phyloP scores from a whole-genome alignment of 2,888 invertebrate species.

The Nasonia oneida region DNA sequence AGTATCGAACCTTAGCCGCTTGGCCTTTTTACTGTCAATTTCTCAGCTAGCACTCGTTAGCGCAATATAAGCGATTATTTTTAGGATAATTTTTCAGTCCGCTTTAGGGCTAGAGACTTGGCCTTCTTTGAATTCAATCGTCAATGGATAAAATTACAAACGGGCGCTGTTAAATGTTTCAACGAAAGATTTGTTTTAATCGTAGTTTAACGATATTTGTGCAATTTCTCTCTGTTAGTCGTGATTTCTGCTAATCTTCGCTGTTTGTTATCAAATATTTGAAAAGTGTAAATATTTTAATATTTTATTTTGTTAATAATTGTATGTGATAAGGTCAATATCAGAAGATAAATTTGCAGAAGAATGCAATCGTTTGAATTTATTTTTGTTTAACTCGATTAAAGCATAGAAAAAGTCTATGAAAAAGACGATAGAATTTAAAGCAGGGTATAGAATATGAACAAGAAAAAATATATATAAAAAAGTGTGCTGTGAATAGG shows the following conservation, averaged over 20 bases:
- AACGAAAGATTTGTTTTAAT: neutral
- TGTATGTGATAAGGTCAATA: neutral
- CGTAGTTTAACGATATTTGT: neutral
- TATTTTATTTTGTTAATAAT: neutral
- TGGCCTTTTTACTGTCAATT: constrained; percentile 60
- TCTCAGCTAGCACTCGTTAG: constrained; percentile 52
- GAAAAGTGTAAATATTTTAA: neutral
- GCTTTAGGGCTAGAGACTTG: constrained; percentile 26
- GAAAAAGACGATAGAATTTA: constrained; percentile 48
- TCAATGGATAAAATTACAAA: neutral
- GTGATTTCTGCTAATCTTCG: neutral
- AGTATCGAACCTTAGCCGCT: constrained; percentile 54
- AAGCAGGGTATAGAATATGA: constrained; percentile 27
- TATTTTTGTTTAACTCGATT: neutral
- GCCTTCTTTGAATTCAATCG: constrained; percentile 59
- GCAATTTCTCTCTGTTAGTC: neutral
- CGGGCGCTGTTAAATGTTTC: neutral
- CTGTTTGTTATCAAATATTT: neutral
- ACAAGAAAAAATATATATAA: constrained; percentile 39
- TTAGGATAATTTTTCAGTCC: constrained; percentile 48
- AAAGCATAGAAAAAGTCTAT: neutral
- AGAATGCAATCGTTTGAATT: neutral
- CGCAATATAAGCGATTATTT: constrained; percentile 49
- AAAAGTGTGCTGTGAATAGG: constrained; percentile 70
- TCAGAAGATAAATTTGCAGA: neutral